phyloP scores from a whole-genome alignment of 2,797 vertebrate species.

The Echeneis naucrates region DNA sequence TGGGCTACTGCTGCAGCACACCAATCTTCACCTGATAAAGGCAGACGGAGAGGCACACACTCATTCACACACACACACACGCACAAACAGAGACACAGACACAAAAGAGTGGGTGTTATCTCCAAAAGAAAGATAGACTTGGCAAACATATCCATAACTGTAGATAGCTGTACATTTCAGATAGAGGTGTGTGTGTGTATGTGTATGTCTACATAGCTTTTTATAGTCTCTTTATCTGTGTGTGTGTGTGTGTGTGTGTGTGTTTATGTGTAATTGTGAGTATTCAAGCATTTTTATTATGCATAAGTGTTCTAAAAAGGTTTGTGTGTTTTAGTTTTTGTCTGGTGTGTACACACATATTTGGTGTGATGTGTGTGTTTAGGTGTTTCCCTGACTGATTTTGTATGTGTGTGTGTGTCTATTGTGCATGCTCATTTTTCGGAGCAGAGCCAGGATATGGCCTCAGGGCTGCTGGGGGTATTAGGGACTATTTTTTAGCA shows the following conservation, averaged over 20 bases:
- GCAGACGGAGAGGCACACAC: conserved; percentile 8
- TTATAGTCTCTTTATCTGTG: conserved; percentile 48
- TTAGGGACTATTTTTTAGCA: conserved; percentile 85
- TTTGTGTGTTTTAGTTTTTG: conserved; percentile 44
- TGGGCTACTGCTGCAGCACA: conserved; percentile 65
- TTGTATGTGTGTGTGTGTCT: conserved; percentile 15
- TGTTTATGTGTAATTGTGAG: conserved; percentile 38
- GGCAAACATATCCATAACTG: conserved; percentile 73
- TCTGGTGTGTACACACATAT: conserved; percentile 39
- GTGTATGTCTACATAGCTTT: conserved; percentile 6
- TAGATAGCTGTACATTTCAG: conserved; percentile 72
- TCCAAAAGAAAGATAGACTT: conserved; percentile 69
- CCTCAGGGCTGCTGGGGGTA: conserved; percentile 80
- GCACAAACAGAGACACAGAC: conserved; percentile 25
- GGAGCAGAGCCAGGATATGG: conserved; percentile 70
- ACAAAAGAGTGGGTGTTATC: conserved; percentile 55
- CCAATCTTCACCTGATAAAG: conserved; percentile 61
- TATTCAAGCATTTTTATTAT: conserved; percentile 42
- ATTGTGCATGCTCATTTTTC: conserved; percentile 54
- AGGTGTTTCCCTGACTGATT: conserved; percentile 38
- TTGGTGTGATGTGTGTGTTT: conserved; percentile 35
- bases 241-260: conserved; percentile 24
- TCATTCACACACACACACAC: conserved; percentile 12
- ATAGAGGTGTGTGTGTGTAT: conserved; percentile 41
- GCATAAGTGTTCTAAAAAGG: conserved; percentile 14